These are phyloP conservation scores for Micrasema longulum DNA, from an alignment of 1,140 invertebrate genomes.

Conservation along the genomic window DNA sequence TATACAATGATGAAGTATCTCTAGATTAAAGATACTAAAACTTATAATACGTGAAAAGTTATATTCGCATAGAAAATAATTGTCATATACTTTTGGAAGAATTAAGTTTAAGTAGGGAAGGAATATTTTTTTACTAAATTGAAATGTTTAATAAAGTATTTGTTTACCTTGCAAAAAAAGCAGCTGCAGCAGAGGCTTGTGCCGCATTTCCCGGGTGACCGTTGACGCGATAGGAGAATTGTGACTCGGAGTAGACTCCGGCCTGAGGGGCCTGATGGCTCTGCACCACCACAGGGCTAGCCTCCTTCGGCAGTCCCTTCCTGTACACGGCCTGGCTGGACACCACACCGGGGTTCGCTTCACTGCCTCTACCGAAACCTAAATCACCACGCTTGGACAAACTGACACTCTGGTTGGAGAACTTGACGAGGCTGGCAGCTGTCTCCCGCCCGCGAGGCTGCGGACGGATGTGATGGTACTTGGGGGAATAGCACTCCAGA, in stretches of 20 bases:
- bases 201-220: constrained; percentile 50
- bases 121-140: not conserved
- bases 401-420: not conserved
- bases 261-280: constrained; percentile 21
- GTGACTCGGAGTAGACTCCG: constrained; percentile 46
- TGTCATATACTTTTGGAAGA: not conserved
- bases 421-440: not conserved
- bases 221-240: constrained; percentile 50
- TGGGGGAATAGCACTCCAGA: constrained; percentile 67
- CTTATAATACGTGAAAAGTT: not conserved
- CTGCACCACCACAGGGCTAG: constrained; percentile 10
- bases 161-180: constrained; percentile 53
- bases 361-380: constrained; percentile 21
- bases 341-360: constrained; percentile 7
- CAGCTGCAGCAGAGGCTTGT: constrained; percentile 52
- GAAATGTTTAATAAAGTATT: not conserved
- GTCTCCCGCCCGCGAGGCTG: constrained; percentile 47
- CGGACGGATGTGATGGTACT: constrained; percentile 66
- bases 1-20: not conserved
- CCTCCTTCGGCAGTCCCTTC: constrained; percentile 21
- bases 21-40: not conserved
- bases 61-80: not conserved
- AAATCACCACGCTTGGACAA: constrained; percentile 33
- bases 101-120: not conserved
- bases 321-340: not conserved